A percentile compares a stretch with the other conserved stretches of the same genome.
These are phyloP conservation scores for Thomomys bottae DNA, from an alignment of 2,113 vertebrate genomes.

Conservation along the genomic window DNA sequence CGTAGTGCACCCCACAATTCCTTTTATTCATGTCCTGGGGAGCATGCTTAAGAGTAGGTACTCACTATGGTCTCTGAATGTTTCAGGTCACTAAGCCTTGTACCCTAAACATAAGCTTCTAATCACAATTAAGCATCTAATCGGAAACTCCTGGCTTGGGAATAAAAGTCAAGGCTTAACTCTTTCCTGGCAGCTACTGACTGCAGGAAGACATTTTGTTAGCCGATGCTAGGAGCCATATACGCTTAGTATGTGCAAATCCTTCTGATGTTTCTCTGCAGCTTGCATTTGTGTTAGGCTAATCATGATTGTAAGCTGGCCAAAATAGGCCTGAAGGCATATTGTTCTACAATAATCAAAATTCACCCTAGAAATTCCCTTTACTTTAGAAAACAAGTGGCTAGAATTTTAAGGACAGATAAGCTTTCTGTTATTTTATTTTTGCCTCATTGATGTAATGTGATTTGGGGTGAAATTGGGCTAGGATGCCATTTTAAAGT, in stretches of 20 bases:
- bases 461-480: not conserved
- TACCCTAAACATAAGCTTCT: not conserved
- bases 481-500: not conserved
- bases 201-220: not conserved
- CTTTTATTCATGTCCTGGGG: conserved; percentile 29
- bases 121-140: conserved; percentile 60
- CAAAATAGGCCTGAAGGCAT: not conserved
- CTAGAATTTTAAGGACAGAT: conserved; percentile 25
- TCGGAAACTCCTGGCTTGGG: not conserved
- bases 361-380: not conserved
- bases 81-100: conserved; percentile 1
- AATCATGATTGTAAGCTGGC: no score
- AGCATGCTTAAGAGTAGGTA: not conserved
- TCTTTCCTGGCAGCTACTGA: not conserved
- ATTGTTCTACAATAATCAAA: fast-evolving
- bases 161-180: not conserved
- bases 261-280: no score
- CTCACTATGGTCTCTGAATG: not conserved
- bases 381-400: not conserved
- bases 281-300: no score
- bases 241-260: no score
- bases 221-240: no score
- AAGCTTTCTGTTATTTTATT: not conserved
- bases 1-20: not conserved
- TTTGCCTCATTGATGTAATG: conserved; percentile 16